A percentile compares a stretch with the other conserved stretches of the same genome.
phyloP scores from a whole-genome alignment of 1,140 invertebrate species.

The Aporrectodea caliginosa region DNA sequence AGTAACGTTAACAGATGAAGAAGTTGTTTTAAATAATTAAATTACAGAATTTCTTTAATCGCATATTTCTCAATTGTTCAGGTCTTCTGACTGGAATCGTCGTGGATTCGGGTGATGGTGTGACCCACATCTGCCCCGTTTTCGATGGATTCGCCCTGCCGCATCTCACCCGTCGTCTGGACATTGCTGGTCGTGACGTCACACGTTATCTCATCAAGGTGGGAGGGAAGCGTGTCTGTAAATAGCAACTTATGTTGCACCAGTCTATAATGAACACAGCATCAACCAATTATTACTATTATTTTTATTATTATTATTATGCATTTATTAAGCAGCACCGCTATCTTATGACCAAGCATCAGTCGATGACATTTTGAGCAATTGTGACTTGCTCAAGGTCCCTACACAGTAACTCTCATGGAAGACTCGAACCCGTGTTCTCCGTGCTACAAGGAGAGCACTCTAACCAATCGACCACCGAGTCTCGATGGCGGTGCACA shows the following conservation, averaged over 20 bases:
- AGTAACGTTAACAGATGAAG: too few relatives aligned
- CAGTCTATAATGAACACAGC: neutral
- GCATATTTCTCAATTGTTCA: slow-evolving; percentile 32
- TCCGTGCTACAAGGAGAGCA: too few relatives aligned
- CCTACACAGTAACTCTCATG: too few relatives aligned
- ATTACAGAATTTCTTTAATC: neutral
- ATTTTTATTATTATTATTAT: neutral
- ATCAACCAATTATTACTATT: neutral
- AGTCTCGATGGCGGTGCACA: too few relatives aligned
- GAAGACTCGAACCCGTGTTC: too few relatives aligned
- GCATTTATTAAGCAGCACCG: neutral
- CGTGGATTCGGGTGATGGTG: slow-evolving; percentile 97
- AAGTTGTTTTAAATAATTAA: neutral
- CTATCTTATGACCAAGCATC: neutral
- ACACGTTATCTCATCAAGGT: slow-evolving; percentile 98
- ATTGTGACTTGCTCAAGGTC: neutral
- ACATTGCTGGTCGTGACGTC: slow-evolving; percentile 97
- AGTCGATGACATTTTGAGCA: neutral
- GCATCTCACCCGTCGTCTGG: slow-evolving; percentile 87
- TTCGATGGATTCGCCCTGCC: slow-evolving; percentile 95
- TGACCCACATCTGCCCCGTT: slow-evolving; percentile 99
- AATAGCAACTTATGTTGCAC: neutral
- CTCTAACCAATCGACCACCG: too few relatives aligned
- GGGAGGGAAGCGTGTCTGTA: slow-evolving; percentile 31
- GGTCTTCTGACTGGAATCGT: slow-evolving; percentile 92